Evolutionary conservation across 2,888 invertebrate genomes (phyloP), one percentile per base, ranked within the genome.

Genomic region (Dioctria rufipes): DNA sequence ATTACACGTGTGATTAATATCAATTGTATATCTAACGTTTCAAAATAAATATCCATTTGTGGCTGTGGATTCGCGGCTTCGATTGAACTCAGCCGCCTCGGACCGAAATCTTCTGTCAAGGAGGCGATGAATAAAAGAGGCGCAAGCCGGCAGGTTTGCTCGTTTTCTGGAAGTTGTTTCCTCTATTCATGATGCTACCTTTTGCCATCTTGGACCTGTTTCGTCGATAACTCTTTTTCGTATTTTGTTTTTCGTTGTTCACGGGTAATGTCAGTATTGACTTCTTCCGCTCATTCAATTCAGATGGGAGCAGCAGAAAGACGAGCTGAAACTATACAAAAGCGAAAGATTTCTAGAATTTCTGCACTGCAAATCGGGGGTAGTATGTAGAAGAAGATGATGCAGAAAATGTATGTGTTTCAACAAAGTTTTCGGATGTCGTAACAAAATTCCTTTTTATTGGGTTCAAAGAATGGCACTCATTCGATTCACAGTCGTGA

Each of bases 1-100:
- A 84, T 83, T 83, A 84, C 84, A 84, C 83, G 83, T 83, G 83
- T 84, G 84, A 84, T 84, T 84, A 84, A 84, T 84, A 84, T 84
- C 84, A 84, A 84, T 84, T 84, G 83, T 82, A 83, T 83, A 83
- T 83, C 83, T 84, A 83, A 83, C 83, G 83, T 83, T 81, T 82
- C 78, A 80, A 82, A 84, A 83, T 84, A 84, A 84, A 83, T 84
- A 83, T 83, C 83, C 81, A 82, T 83, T 83, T 82, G 66, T 80
- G 80, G 73, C 80, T 49, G 77, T 39, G 78, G 71, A 65, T 43
- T 51, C 51, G 46, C 75, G 75, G 78, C 25, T 39, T 11, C 78
- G 78, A 80, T 80, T 80, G 78, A 80, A 80, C 80, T 80, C 40
- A 71, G 80, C 82, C 80, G 80, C 80, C 69, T 49, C 67, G 61